A percentile compares a stretch with the other conserved stretches of the same genome.
phyloP scores from a whole-genome alignment of 2,797 vertebrate genomes.

The Enteromius radiatus region DNA sequence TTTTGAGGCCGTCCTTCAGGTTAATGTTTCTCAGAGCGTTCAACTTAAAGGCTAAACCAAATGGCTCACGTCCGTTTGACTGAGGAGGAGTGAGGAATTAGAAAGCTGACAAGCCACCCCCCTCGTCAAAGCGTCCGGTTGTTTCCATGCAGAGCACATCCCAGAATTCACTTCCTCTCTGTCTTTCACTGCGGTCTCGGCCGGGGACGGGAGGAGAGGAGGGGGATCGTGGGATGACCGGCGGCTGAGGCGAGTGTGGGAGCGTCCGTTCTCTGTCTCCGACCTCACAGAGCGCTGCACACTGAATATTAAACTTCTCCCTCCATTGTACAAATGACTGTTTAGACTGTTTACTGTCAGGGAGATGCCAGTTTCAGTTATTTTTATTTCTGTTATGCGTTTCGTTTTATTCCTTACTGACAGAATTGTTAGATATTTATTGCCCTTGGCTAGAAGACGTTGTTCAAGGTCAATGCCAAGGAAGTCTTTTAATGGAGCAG shows the following conservation, averaged over 20 bases:
- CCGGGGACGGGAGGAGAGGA: conserved; percentile 7
- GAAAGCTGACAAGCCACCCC: conserved; percentile 33
- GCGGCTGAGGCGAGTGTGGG: conserved; percentile 41
- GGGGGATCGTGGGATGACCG: conserved; percentile 41
- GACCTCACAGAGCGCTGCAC: conserved; percentile 13
- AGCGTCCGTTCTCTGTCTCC: conserved; percentile 39
- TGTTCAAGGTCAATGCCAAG: conserved; percentile 37
- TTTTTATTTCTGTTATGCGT: not conserved
- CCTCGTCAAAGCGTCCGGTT: conserved; percentile 43
- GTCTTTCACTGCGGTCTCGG: conserved; percentile 33
- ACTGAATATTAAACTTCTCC: conserved; percentile 34
- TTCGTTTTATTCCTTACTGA: not conserved
- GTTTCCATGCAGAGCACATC: conserved; percentile 50
- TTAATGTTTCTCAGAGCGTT: conserved; percentile 19
- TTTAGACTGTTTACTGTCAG: conserved; percentile 29
- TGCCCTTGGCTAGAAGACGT: not conserved
- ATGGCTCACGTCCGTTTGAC: conserved; percentile 5
- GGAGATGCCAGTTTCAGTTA: not conserved
- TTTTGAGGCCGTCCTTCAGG: not conserved
- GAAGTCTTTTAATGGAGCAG: conserved; percentile 27
- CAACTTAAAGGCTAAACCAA: conserved; percentile 35
- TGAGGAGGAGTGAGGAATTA: conserved; percentile 43
- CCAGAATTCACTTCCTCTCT: conserved; percentile 42
- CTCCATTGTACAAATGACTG: conserved; percentile 7
- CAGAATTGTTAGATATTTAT: not conserved